These are phyloP conservation scores for Metaphire vulgaris DNA, from an alignment of 1,140 invertebrate genomes.

Conservation along the genomic window DNA sequence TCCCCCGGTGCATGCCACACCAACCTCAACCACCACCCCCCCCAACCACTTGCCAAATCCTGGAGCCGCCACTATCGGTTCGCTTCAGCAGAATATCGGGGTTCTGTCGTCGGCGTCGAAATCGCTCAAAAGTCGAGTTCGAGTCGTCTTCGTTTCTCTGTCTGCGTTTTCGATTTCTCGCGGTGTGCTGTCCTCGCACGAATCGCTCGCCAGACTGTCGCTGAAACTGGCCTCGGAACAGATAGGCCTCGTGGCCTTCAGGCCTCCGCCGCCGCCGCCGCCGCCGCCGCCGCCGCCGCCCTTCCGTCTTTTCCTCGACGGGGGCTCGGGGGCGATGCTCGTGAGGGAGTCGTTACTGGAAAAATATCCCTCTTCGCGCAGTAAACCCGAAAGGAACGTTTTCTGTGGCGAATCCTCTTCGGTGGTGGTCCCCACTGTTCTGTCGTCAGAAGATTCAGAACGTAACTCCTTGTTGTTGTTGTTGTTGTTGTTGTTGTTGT, in stretches of 20 bases:
- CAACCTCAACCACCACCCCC: no score
- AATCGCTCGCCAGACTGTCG: neutral
- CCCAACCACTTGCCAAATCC: no score
- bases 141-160: neutral
- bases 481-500: neutral
- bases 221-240: neutral
- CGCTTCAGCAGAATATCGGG: neutral
- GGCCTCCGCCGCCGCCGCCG: no score
- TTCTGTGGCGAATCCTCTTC: no score
- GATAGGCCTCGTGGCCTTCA: neutral
- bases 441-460: neutral
- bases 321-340: neutral
- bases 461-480: neutral
- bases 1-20: no score
- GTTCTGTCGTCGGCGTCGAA: neutral
- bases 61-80: no score
- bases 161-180: neutral
- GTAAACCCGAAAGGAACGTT: neutral
- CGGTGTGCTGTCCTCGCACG: neutral
- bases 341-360: neutral
- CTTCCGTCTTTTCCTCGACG: neutral
- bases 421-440: no score
- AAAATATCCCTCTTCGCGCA: neutral
- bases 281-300: no score
- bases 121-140: neutral